phyloP scores from a whole-genome alignment of 2,888 invertebrate species.

The Lysandra bellargus region DNA sequence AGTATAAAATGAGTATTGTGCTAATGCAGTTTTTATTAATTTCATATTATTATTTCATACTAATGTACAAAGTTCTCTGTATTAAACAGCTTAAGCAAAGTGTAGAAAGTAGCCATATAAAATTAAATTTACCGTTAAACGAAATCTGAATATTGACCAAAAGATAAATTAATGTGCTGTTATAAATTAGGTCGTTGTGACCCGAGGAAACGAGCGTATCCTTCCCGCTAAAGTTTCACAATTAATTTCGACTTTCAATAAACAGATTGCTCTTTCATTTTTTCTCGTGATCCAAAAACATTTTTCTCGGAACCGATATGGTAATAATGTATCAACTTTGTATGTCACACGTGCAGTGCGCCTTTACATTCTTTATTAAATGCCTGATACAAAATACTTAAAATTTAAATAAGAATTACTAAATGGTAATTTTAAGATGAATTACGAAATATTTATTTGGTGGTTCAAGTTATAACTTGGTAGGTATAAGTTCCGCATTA shows the following conservation, averaged over 20 bases:
- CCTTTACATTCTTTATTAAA: not conserved
- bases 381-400: not conserved
- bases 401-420: not conserved
- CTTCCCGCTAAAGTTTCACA: slow-evolving; percentile 10
- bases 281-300: slow-evolving; percentile 21
- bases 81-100: not conserved
- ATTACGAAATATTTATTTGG: not conserved
- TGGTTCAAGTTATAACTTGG: not conserved
- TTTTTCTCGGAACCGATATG: slow-evolving; percentile 15
- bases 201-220: slow-evolving; percentile 7
- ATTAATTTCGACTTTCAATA: slow-evolving; percentile 18
- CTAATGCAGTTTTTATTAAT: not conserved
- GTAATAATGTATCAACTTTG: slow-evolving; percentile 1
- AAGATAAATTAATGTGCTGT: not conserved
- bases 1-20: not conserved
- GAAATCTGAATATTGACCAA: not conserved
- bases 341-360: not conserved
- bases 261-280: slow-evolving; percentile 16
- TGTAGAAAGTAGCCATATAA: not conserved
- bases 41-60: not conserved
- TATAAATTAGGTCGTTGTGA: not conserved
- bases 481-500: not conserved
- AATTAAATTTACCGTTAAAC: not conserved
- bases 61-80: not conserved
- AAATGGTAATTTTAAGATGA: not conserved